Percentiles rank a stretch among this genome's conserved stretches.
Evolutionary conservation across 2,888 invertebrate species (phyloP).

Genomic region (Leptopilina myrica): DNA sequence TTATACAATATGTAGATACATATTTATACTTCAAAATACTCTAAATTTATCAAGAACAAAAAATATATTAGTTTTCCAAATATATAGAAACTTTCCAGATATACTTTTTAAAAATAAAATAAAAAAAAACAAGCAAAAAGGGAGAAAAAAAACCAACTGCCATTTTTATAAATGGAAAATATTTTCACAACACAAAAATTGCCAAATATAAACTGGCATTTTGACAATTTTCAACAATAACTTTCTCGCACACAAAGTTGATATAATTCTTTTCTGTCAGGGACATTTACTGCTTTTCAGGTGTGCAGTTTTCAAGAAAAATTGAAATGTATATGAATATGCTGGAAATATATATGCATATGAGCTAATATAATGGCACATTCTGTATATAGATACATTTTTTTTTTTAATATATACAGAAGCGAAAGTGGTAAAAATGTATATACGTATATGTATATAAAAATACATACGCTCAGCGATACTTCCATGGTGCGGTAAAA

Average conservation of each 20-base stretch:
- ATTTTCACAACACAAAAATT: not conserved
- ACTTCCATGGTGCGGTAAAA: not conserved
- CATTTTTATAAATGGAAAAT: not conserved
- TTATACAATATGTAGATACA: too few relatives aligned
- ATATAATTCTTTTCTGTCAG: not conserved
- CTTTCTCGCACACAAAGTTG: not conserved
- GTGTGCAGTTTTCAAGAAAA: conserved; percentile 1
- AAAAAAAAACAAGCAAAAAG: too few relatives aligned
- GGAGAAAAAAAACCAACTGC: too few relatives aligned
- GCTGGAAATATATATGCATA: conserved; percentile 2
- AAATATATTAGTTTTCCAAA: too few relatives aligned
- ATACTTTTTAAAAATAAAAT: too few relatives aligned
- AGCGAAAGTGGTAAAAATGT: not conserved
- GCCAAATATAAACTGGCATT: not conserved
- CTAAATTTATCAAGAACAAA: too few relatives aligned
- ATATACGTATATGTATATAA: not conserved
- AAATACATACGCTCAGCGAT: not conserved
- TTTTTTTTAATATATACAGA: not conserved
- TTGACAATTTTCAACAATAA: conserved; percentile 10
- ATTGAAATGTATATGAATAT: conserved; percentile 14
- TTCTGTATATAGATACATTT: too few relatives aligned
- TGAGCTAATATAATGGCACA: not conserved
- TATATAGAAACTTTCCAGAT: too few relatives aligned
- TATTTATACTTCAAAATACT: too few relatives aligned
- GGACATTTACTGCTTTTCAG: conserved; percentile 9